Conservation (phyloP, 2,888 invertebrate genomes). For the Dynastes hyllus region DNA sequence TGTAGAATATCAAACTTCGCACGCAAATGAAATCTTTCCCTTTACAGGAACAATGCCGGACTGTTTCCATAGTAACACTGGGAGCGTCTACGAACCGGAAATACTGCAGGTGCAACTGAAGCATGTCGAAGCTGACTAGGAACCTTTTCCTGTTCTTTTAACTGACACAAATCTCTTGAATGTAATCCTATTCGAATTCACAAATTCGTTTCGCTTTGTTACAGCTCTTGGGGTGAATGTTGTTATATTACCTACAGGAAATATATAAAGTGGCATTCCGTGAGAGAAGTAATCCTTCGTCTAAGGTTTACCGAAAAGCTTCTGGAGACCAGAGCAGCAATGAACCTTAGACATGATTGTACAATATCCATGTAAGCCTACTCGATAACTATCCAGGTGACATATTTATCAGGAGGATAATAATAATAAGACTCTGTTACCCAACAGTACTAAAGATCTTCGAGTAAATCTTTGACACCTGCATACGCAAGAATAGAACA, state of each 20-base stretch:
- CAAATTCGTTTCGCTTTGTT: constrained; percentile 1
- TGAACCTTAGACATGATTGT: too few relatives aligned
- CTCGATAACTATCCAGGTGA: too few relatives aligned
- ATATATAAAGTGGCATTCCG: too few relatives aligned
- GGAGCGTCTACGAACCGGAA: constrained; percentile 45
- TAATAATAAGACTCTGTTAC: too few relatives aligned
- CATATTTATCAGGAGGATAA: too few relatives aligned
- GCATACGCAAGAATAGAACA: too few relatives aligned
- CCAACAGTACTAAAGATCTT: too few relatives aligned
- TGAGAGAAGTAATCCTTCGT: too few relatives aligned
- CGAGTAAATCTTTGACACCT: too few relatives aligned
- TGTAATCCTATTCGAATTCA: constrained; percentile 7
- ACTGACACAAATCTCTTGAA: constrained; percentile 2
- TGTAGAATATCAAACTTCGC: not conserved
- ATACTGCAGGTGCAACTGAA: constrained; percentile 51
- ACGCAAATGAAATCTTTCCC: not conserved
- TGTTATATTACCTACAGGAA: not conserved
- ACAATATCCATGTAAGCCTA: too few relatives aligned
- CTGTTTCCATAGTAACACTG: constrained; percentile 40
- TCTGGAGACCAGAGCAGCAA: too few relatives aligned
- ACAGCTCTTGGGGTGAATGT: not conserved
- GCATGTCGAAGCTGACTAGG: constrained; percentile 16
- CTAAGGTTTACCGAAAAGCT: too few relatives aligned
- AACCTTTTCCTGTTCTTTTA: constrained; percentile 44
- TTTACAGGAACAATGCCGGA: not conserved